Conservation (phyloP, 1,140 invertebrate genomes). For the Piezodorus guildinii region DNA sequence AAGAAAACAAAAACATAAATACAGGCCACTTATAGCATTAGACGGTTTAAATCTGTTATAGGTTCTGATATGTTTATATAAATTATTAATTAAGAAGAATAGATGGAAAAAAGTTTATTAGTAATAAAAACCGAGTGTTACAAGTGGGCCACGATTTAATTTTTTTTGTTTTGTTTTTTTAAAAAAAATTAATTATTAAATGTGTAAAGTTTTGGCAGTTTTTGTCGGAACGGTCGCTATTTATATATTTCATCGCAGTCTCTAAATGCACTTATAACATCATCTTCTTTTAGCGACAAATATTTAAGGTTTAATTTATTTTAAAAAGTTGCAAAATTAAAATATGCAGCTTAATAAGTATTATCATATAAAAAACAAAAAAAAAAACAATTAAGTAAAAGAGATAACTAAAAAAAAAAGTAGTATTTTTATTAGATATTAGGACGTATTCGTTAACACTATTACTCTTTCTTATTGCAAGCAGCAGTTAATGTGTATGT, state of each 20-base stretch:
- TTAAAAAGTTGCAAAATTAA: not conserved
- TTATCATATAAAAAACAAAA: too few relatives aligned
- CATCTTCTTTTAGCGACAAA: slow-evolving; percentile 14
- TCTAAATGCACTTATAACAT: slow-evolving; percentile 23
- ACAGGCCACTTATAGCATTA: slow-evolving; percentile 12
- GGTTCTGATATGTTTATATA: not conserved
- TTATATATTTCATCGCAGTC: not conserved
- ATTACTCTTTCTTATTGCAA: slow-evolving; percentile 22
- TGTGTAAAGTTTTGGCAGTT: not conserved
- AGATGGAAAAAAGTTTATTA: not conserved
- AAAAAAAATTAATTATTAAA: too few relatives aligned
- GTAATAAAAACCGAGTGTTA: slow-evolving; percentile 9
- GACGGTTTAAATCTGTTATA: not conserved
- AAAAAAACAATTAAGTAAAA: slow-evolving; percentile 2
- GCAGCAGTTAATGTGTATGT: slow-evolving; percentile 15
- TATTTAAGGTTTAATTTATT: slow-evolving; percentile 10
- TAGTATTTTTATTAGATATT: not conserved
- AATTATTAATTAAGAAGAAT: not conserved
- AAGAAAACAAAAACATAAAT: not conserved
- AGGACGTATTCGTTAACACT: slow-evolving; percentile 23
- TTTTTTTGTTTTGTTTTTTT: too few relatives aligned
- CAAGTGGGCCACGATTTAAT: slow-evolving; percentile 15
- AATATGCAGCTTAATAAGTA: not conserved
- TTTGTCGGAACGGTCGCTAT: slow-evolving; percentile 3
- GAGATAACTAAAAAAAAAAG: slow-evolving; percentile 2